Base-by-base conservation (phyloP, 2,888 invertebrate species). In the Belgica antarctica region DNA sequence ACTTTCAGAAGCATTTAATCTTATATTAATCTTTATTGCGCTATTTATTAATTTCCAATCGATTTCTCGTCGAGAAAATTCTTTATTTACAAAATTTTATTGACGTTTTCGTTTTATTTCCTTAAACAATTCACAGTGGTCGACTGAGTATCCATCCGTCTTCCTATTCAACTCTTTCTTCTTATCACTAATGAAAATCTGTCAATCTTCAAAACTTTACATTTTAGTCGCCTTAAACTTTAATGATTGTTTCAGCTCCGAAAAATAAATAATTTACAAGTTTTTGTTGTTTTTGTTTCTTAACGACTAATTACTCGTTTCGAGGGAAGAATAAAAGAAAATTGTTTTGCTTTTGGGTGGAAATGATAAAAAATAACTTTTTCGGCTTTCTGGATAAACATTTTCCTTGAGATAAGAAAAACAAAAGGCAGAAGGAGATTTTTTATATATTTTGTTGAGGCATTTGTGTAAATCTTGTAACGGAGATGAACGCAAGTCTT, bases 171-270 rank as follows among this genome's bases (percentile, higher is more conserved):
- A 41, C 4, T 41, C 41, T 10, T 41, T n/a, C 2, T n/a, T 41
- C 41, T 41, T 41, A 41, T 41, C 41, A 41, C 12, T 41, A n/a
- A n/a, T n/a, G n/a, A n/a, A n/a, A 8, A 52, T 52, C 4, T 52
- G 52, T 52, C 24, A 22, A 19, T 52, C 24, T 22, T 22, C 22
- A 22, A 15, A 22, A 22, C 3, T 15, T 22, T 24, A 15, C 17
- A 10, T 52, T 15, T 61, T n/a, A 12, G 10, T 47, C 7, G 28
- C 25, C 66, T 66, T 66, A 66, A 46, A 47, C 12, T 27, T 52
- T 66, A 66, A 52, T 66, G 66, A 66, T 66, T 66, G 66, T 66
- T 66, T 66, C 52, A 66, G 66, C 66, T 52, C 66, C 25, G 52
- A 28, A 27, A 47, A 66, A 47, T 47, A 25, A 52, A 47, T 25